Percentiles rank a stretch among this genome's conserved stretches.
These are phyloP conservation scores for Lasius fuliginosus DNA, from an alignment of 2,888 invertebrate genomes.

Conservation along the genomic window DNA sequence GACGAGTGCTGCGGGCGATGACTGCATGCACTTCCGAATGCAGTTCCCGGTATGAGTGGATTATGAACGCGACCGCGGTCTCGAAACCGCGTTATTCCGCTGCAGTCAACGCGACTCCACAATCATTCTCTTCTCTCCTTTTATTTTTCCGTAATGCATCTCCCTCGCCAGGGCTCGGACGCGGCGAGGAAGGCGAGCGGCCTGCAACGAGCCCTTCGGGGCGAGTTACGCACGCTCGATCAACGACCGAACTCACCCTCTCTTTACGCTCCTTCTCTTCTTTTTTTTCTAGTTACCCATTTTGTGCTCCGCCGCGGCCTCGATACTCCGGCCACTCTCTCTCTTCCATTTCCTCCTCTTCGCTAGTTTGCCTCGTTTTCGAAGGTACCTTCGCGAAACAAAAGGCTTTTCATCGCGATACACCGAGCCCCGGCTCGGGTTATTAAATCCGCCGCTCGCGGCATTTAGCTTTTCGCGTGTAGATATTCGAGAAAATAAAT, in stretches of 20 bases:
- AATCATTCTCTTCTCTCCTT: constrained; percentile 63
- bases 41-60: constrained; percentile 82
- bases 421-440: constrained; percentile 42
- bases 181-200: constrained; percentile 37
- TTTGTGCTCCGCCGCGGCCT: constrained; percentile 29
- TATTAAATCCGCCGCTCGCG: constrained; percentile 54
- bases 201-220: constrained; percentile 71
- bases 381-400: constrained; percentile 36
- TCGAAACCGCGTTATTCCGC: constrained; percentile 83
- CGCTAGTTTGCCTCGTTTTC: constrained; percentile 41
- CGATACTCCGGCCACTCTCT: constrained; percentile 52
- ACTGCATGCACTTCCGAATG: constrained; percentile 64
- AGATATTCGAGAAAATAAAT: constrained; percentile 45
- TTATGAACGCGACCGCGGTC: constrained; percentile 81
- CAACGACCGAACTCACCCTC: constrained; percentile 58
- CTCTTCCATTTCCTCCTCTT: not conserved
- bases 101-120: constrained; percentile 83
- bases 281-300: constrained; percentile 45
- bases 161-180: constrained; percentile 21
- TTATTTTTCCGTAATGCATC: constrained; percentile 57
- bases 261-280: constrained; percentile 24
- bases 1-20: constrained; percentile 37
- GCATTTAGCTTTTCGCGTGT: constrained; percentile 39
- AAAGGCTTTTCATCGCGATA: constrained; percentile 46
- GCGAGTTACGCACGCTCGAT: constrained; percentile 76